Conservation (phyloP, 2,113 vertebrate genomes). For the Elachura formosa region DNA sequence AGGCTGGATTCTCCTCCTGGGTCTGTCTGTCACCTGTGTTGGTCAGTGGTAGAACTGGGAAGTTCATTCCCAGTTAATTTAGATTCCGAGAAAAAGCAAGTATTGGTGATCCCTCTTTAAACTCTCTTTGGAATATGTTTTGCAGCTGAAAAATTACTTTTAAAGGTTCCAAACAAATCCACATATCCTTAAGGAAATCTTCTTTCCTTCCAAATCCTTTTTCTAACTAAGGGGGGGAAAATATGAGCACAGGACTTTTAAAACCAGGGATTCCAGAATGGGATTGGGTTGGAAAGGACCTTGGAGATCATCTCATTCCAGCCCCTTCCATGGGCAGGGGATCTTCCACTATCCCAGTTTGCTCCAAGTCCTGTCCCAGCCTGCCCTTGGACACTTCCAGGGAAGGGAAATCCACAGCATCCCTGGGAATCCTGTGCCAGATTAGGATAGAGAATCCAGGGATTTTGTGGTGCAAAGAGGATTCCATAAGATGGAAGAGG, state of each 20-base stretch:
- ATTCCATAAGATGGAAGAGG: not conserved
- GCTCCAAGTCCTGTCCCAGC: not conserved
- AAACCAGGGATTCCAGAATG: not conserved
- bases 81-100: not conserved
- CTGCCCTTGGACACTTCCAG: not conserved
- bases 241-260: rapidly evolving
- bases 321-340: not conserved
- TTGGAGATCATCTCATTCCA: not conserved
- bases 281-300: not conserved
- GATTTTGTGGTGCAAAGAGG: not conserved
- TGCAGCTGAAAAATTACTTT: not conserved
- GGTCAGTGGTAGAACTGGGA: rapidly evolving
- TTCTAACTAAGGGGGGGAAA: not conserved
- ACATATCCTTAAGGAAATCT: not conserved
- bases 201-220: not conserved
- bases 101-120: not conserved
- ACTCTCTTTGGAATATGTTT: rapidly evolving
- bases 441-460: not conserved
- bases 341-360: rapidly evolving
- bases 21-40: not conserved
- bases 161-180: not conserved
- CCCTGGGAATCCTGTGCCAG: not conserved
- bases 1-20: not conserved
- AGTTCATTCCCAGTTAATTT: not conserved
- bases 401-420: not conserved